Evolutionary conservation across 1,140 invertebrate genomes (phyloP).

Genomic region (Holotrichia oblita): DNA sequence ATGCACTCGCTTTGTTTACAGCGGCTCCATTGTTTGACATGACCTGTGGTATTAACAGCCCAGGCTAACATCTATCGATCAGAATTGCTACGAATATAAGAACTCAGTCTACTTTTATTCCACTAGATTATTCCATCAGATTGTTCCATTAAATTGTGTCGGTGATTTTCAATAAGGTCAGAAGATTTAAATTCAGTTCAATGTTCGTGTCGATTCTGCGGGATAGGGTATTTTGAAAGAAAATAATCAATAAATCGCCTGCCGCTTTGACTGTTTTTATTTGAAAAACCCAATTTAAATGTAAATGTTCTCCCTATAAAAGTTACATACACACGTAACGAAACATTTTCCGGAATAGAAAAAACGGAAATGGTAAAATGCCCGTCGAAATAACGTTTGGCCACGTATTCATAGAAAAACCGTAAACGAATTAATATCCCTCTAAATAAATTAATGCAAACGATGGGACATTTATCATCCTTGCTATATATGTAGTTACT

Average conservation of each 20-base stretch:
- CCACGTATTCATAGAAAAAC: background rate
- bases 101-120: too few relatives aligned
- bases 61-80: too few relatives aligned
- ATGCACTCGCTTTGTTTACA: too few relatives aligned
- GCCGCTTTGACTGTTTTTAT: background rate
- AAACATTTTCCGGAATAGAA: conserved; percentile 14
- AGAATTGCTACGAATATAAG: too few relatives aligned
- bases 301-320: background rate
- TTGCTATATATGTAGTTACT: background rate
- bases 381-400: background rate
- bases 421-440: background rate
- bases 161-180: background rate
- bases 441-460: too few relatives aligned
- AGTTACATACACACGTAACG: background rate
- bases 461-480: too few relatives aligned
- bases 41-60: background rate
- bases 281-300: conserved; percentile 21
- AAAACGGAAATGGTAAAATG: conserved; percentile 1
- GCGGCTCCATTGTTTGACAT: background rate
- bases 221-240: conserved; percentile 4
- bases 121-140: background rate
- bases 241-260: conserved; percentile 21
- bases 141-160: background rate
- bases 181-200: background rate
- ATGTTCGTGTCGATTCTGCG: background rate